Evolutionary conservation across 2,113 vertebrate genomes (phyloP), one percentile per base, ranked within the genome.

Genomic region (Xiphorhynchus elegans): DNA sequence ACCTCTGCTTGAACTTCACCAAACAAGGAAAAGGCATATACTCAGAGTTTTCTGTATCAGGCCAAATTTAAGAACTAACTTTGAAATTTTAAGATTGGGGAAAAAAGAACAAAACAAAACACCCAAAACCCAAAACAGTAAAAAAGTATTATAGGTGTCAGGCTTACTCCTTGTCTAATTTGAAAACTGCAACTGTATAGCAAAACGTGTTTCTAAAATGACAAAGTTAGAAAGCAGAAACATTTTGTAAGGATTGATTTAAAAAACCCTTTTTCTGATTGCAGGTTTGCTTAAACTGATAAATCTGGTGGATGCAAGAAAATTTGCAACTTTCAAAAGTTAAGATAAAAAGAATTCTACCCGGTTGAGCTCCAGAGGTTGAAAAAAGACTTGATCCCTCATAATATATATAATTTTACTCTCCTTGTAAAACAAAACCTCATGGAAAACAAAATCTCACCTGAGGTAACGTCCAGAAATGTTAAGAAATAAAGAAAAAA

Each of bases 1-100:
- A 89, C 55, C 81, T 91, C 70, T 67, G 26, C 23, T 69, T 96
- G 95, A 95, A 95, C 81, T 84, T 90, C 76, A 53, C 2, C 12
- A 84, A 87, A 83, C 10, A 84, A 77, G 59, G 46, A 66, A 89
- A 68, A 82, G 20, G 35, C 35, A 75, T 33, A 35, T 58, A 20
- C 10, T 78, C 14, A 35, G 40, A 68, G 35, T 60, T 64, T 84
- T 74, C 58, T 62, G 4, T 21, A 33, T 21, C 25, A 63, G 23
- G 15, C 29, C 44, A 92, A 70, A 82, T 55, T 64, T 60, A 86
- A 70, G 72, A 83, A 81, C 23, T 64, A 84, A 47, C 17, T 88
- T 66, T 11, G 24, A 67, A 18, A 55, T 87, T 79, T 90, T 63
- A 40, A 89, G 29, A 50, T 42, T 11, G 33, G 8, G 49, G 86